Evolutionary conservation across 2,797 vertebrate species (phyloP).

Genomic region (Acridotheres tristis): DNA sequence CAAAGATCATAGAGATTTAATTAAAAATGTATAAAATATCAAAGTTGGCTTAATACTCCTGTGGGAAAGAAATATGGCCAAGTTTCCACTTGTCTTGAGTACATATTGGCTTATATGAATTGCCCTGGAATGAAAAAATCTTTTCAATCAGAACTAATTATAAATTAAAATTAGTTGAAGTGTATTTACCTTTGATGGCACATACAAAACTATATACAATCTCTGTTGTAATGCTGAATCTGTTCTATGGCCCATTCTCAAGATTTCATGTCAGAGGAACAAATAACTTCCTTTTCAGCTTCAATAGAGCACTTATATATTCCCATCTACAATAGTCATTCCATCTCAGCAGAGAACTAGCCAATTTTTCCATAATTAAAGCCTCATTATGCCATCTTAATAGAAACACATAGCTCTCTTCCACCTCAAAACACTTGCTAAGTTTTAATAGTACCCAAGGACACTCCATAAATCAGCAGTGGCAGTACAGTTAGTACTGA

Average conservation of each 20-base stretch:
- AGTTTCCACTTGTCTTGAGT: not conserved
- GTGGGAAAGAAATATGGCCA: not conserved
- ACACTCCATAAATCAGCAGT: not conserved
- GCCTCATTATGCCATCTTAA: conserved; percentile 1
- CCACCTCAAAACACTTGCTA: not conserved
- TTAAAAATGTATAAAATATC: conserved; percentile 19
- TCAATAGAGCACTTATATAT: not conserved
- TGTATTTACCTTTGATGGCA: not conserved
- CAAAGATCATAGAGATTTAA: conserved; percentile 43
- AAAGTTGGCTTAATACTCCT: not conserved
- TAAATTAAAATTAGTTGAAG: not conserved
- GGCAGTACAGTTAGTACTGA: not conserved
- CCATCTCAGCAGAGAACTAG: not conserved
- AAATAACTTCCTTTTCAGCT: not conserved
- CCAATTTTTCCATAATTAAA: conserved; percentile 18
- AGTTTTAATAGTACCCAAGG: not conserved
- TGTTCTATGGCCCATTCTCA: not conserved
- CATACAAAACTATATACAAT: not conserved
- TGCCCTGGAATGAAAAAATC: not conserved
- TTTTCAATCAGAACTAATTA: not conserved
- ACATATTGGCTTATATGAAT: not conserved
- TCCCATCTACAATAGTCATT: not conserved
- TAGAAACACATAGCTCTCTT: not conserved
- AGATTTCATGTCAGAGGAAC: not conserved
- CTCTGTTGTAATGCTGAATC: not conserved